Conservation (phyloP, 2,797 vertebrate genomes). For the Myoxocephalus aenaeus region DNA sequence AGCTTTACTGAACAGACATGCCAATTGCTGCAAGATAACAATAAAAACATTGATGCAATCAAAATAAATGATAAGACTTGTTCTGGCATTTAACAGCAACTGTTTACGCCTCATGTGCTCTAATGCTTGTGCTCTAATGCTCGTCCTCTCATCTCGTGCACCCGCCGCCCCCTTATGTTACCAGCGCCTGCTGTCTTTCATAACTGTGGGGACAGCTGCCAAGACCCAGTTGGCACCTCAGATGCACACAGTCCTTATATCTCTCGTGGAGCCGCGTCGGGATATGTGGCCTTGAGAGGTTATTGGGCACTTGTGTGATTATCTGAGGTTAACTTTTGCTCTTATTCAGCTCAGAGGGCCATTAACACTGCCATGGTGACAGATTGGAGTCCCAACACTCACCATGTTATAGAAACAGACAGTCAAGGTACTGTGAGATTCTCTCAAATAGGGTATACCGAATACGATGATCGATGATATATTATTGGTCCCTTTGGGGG, state of each 20-base stretch:
- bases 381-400: neutral
- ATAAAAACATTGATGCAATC: conserved; percentile 6
- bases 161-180: conserved; percentile 34
- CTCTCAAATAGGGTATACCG: neutral
- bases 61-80: conserved; percentile 18
- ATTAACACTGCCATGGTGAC: neutral
- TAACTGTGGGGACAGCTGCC: conserved; percentile 70
- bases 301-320: conserved; percentile 21
- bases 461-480: neutral
- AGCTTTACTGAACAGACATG: neutral
- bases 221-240: conserved; percentile 64
- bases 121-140: conserved; percentile 25
- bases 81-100: conserved; percentile 38
- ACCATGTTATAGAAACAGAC: neutral
- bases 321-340: conserved; percentile 6
- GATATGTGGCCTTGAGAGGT: conserved; percentile 22
- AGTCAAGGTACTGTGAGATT: neutral
- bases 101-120: conserved; percentile 42
- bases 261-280: conserved; percentile 28
- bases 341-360: neutral
- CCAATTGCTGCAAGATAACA: neutral
- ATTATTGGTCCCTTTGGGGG: neutral
- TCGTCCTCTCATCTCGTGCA: conserved; percentile 15
- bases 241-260: conserved; percentile 39
- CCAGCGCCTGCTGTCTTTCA: conserved; percentile 60